A percentile compares a stretch with the other conserved stretches of the same genome.
Evolutionary conservation across 2,113 vertebrate species (phyloP).

Genomic region (Lamprotornis superbus): DNA sequence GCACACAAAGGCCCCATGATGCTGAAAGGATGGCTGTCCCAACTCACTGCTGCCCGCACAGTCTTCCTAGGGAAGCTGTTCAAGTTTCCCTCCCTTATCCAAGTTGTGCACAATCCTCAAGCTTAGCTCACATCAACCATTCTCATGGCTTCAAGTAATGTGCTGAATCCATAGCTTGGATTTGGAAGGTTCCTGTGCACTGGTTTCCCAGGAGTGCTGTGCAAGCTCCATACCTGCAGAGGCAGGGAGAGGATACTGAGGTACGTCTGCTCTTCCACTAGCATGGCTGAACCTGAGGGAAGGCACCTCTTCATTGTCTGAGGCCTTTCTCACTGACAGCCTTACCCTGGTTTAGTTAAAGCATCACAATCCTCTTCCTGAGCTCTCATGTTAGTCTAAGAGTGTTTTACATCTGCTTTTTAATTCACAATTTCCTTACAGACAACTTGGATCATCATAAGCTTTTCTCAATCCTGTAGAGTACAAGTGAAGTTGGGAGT

Average conservation of each 20-base stretch:
- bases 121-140: neutral
- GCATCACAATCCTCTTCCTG: neutral
- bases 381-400: neutral
- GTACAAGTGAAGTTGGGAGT: fast-evolving
- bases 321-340: neutral
- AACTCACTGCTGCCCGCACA: neutral
- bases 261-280: neutral
- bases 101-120: neutral
- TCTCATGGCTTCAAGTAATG: neutral
- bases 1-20: neutral
- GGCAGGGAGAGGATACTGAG: neutral
- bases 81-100: neutral
- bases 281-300: neutral
- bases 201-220: neutral
- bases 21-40: neutral
- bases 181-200: neutral
- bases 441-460: conserved; percentile 14
- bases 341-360: neutral
- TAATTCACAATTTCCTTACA: conserved; percentile 37
- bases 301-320: neutral
- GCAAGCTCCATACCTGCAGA: neutral
- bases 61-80: neutral
- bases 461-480: neutral
- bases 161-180: neutral
- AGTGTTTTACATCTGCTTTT: conserved; percentile 31